Conservation (phyloP, 1,140 invertebrate genomes). For the Drosophila hydei region DNA sequence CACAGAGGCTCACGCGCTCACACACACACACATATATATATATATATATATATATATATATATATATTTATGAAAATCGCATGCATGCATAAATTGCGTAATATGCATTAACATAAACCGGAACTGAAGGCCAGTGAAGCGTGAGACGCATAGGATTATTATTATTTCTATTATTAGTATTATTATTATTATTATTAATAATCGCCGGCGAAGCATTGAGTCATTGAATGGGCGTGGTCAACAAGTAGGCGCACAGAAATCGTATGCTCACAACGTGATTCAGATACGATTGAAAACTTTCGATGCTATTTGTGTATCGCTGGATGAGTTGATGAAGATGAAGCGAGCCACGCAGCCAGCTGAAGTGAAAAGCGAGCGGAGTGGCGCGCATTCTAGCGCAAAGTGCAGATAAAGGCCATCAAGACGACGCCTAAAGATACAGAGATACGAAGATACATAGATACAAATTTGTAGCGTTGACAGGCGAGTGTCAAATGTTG, state of each 20-base stretch:
- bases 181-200: constrained; percentile 20
- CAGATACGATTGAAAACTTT: constrained; percentile 38
- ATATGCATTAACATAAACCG: constrained; percentile 72
- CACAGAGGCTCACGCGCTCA: constrained; percentile 1
- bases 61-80: constrained; percentile 10
- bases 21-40: not conserved
- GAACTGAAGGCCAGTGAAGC: constrained; percentile 68
- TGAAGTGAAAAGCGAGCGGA: constrained; percentile 61
- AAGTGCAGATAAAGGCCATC: constrained; percentile 74
- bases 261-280: too few species aligned
- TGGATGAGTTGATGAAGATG: constrained; percentile 66
- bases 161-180: constrained; percentile 55
- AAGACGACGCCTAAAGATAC: constrained; percentile 48
- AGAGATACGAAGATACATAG: constrained; percentile 31
- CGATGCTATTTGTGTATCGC: constrained; percentile 22
- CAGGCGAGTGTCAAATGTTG: constrained; percentile 61
- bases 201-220: constrained; percentile 32
- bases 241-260: constrained; percentile 13
- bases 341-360: too few species aligned
- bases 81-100: constrained; percentile 50
- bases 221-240: constrained; percentile 16
- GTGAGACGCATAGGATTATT: constrained; percentile 58
- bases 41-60: not conserved
- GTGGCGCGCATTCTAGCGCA: constrained; percentile 75
- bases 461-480: constrained; percentile 73